Conservation (phyloP, 2,113 vertebrate genomes). For the Xiphophorus couchianus region DNA sequence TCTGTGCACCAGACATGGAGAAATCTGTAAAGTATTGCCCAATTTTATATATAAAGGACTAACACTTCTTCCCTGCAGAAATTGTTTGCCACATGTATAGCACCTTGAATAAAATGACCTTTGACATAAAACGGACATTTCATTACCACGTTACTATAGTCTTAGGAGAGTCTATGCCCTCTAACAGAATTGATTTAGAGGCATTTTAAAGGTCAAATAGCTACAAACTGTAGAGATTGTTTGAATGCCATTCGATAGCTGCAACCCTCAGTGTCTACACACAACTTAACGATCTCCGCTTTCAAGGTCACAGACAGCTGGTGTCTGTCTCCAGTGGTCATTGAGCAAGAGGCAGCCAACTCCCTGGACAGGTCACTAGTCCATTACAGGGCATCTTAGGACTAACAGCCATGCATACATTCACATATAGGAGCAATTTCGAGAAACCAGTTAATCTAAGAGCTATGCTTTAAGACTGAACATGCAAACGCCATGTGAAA, state of each 20-base stretch:
- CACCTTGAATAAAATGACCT: conserved; percentile 15
- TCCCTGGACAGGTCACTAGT: no score
- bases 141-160: conserved; percentile 7
- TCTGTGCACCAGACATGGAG: background rate
- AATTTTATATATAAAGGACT: background rate
- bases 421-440: no score
- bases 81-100: background rate
- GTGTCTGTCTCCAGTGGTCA: background rate
- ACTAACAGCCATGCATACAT: no score
- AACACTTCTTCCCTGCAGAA: background rate
- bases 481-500: no score
- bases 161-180: background rate
- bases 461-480: no score
- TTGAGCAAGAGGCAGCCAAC: background rate
- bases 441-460: no score
- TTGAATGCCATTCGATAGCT: background rate
- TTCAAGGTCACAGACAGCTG: background rate
- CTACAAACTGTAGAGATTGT: background rate
- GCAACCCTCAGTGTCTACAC: background rate
- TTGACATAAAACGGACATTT: conserved; percentile 24
- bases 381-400: no score
- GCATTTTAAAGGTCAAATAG: conserved; percentile 6
- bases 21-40: conserved; percentile 1
- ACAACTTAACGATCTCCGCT: background rate
- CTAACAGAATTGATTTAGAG: conserved; percentile 19